Evolutionary conservation across 2,797 vertebrate species (phyloP).

Genomic region (Liasis olivaceus): DNA sequence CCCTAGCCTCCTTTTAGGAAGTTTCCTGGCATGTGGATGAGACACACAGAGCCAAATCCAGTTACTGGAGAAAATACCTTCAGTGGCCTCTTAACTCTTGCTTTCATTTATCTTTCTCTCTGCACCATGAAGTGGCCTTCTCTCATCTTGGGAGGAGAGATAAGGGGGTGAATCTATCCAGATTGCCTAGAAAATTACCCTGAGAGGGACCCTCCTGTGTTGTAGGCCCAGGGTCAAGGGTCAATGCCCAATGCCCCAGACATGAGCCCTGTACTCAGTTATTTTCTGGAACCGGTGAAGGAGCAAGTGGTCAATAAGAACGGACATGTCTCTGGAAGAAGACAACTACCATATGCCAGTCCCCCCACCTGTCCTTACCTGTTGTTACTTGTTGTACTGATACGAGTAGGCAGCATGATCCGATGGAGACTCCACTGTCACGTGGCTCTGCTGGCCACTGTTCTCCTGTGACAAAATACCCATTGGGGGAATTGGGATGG

Average conservation of each 20-base stretch:
- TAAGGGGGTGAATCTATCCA: too few species aligned
- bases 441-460: constrained; percentile 83
- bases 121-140: background rate
- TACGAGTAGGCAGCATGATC: constrained; percentile 90
- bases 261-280: background rate
- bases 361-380: constrained; percentile 41
- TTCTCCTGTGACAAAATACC: constrained; percentile 77
- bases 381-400: constrained; percentile 87
- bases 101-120: background rate
- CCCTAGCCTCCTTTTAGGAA: background rate
- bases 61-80: background rate
- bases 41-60: background rate
- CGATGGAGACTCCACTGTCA: constrained; percentile 85
- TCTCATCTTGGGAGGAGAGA: background rate
- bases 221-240: background rate
- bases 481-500: background rate
- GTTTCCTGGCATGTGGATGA: background rate
- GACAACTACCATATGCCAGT: background rate
- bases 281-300: background rate
- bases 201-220: background rate
- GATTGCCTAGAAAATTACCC: background rate
- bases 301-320: background rate
- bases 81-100: too few species aligned
- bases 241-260: background rate
- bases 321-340: background rate